Evolutionary conservation across 2,888 invertebrate genomes (phyloP), one percentile per base, ranked within the genome.

Genomic region (Chymomyza amoena): DNA sequence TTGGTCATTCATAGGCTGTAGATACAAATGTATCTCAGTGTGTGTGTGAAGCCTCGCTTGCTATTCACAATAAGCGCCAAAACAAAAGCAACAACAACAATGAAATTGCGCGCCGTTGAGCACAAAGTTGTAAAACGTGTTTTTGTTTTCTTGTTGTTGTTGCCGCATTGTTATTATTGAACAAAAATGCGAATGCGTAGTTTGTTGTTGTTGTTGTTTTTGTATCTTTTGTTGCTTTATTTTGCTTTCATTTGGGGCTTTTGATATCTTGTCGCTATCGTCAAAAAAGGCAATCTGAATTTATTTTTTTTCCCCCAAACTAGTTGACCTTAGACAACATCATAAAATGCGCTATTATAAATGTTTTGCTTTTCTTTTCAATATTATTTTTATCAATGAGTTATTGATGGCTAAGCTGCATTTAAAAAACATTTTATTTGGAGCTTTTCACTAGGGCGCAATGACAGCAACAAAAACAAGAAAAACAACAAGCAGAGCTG

Each of bases 41-140:
- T 60, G 50, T 25, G 13, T 25, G 20, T 18, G 67, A 57, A 69
- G 73, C 75, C 73, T 71, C 50, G 77, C 73, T 74, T 72, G 75
- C 71, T 82, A 80, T 85, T 79, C 78, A 80, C 73, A 78, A 71
- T 71, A 76, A 68, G 73, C 79, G 70, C 79, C 70, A 70, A 70
- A 70, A 73, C 32, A 10, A 25, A 59, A 59, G 20, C n/a, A 79
- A 72, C 72, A 76, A 71, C 64, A 75, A 78, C 77, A 77, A 56
- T 60, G 59, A 72, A 77, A 82, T 79, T 84, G 86, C 86, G 84
- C 84, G 81, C 84, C 79, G 83, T 73, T 76, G 72, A 72, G 69
- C 76, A 68, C 71, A 73, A 74, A 83, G 87, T 84, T 83, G 83
- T 86, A 86, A 84, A 83, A 83, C 83, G 78, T 86, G 83, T 83